Evolutionary conservation across 2,888 invertebrate species (phyloP).

Genomic region (Dusona sp.): DNA sequence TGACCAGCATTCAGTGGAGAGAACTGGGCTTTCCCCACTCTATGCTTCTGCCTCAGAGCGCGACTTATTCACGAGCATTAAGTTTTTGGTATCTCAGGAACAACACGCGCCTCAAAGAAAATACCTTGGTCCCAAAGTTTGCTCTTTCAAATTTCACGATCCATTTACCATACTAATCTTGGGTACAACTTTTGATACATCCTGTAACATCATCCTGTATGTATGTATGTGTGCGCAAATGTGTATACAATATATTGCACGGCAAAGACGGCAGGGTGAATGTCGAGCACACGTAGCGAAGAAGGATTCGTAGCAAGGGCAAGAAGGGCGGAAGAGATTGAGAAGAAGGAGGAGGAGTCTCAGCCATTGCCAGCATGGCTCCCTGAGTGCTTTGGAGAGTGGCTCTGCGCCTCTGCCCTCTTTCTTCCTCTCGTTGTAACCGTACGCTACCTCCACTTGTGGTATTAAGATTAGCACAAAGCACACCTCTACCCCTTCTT

Average conservation of each 20-base stretch:
- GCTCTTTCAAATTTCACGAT: not conserved
- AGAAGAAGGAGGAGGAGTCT: slow-evolving; percentile 52
- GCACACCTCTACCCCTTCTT: slow-evolving; percentile 68
- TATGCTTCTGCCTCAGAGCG: not conserved
- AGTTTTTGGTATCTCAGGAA: not conserved
- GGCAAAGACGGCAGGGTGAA: slow-evolving; percentile 46
- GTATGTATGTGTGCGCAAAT: not conserved
- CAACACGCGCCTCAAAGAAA: not conserved
- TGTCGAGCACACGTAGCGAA: slow-evolving; percentile 51
- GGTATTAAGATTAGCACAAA: slow-evolving; percentile 82
- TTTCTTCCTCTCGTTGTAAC: slow-evolving; percentile 51
- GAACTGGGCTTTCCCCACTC: not conserved
- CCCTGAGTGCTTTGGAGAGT: slow-evolving; percentile 76
- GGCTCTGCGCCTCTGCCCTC: slow-evolving; percentile 71
- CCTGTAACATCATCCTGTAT: not conserved
- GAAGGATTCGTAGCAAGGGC: slow-evolving; percentile 50
- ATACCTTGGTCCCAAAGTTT: not conserved
- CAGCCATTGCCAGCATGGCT: slow-evolving; percentile 44
- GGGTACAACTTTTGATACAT: not conserved
- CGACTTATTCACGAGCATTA: not conserved
- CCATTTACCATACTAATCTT: not conserved
- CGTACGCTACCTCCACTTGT: slow-evolving; percentile 61
- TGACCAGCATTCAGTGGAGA: too few relatives aligned
- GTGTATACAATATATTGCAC: slow-evolving; percentile 3
- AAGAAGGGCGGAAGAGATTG: slow-evolving; percentile 51